These are phyloP conservation scores for Spodoptera frugiperda DNA, from an alignment of 1,140 invertebrate species.

Conservation along the genomic window DNA sequence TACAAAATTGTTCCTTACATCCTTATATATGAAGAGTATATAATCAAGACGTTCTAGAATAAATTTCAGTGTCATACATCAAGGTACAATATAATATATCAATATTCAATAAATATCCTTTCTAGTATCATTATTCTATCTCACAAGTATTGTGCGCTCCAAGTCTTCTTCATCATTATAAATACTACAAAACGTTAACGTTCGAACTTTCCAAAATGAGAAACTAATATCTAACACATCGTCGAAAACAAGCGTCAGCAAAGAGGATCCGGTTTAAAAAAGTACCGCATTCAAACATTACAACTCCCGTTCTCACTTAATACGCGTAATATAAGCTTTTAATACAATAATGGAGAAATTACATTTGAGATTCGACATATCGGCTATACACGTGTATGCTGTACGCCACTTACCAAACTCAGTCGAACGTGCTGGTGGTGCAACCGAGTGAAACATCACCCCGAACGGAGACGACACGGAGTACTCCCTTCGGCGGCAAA, in stretches of 20 bases:
- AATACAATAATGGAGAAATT: slow-evolving; percentile 36
- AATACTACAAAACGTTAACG: slow-evolving; percentile 65
- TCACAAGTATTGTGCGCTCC: slow-evolving; percentile 84
- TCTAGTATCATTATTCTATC: slow-evolving; percentile 69
- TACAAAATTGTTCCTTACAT: slow-evolving; percentile 37
- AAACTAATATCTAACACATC: slow-evolving; percentile 50
- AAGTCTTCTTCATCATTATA: slow-evolving; percentile 75
- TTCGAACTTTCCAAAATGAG: slow-evolving; percentile 51
- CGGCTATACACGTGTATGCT: neutral
- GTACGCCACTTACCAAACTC: neutral
- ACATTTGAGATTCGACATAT: slow-evolving; percentile 11
- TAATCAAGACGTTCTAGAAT: slow-evolving; percentile 29
- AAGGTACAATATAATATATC: slow-evolving; percentile 58
- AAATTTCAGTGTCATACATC: slow-evolving; percentile 22
- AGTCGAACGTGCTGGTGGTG: slow-evolving; percentile 7
- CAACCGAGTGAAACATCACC: slow-evolving; percentile 1
- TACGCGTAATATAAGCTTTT: slow-evolving; percentile 21
- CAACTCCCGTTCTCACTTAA: slow-evolving; percentile 46
- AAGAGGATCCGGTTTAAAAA: slow-evolving; percentile 9
- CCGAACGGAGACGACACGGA: neutral
- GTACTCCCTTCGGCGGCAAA: slow-evolving; percentile 16
- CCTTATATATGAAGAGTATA: slow-evolving; percentile 42
- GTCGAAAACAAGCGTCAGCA: slow-evolving; percentile 42
- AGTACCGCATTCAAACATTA: slow-evolving; percentile 43
- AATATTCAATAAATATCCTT: slow-evolving; percentile 70